Evolutionary conservation across 2,113 vertebrate genomes (phyloP).

Genomic region (Phyllostomus hastatus): DNA sequence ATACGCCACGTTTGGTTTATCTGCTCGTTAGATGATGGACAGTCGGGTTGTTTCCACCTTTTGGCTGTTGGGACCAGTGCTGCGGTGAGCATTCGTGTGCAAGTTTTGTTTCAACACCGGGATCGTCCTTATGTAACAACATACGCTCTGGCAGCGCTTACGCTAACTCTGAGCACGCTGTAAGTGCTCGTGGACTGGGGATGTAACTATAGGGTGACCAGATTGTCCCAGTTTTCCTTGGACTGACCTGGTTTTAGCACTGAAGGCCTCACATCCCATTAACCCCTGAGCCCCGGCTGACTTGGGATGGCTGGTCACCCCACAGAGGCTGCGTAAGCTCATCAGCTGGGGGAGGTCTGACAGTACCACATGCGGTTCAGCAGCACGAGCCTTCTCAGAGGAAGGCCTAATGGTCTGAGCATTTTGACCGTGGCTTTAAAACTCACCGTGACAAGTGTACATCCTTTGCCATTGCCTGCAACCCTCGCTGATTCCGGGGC

Average conservation of each 20-base stretch:
- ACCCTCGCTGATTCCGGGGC: background rate
- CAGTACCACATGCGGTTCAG: rapidly evolving
- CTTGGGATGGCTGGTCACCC: background rate
- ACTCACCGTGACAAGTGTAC: background rate
- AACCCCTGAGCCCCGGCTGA: background rate
- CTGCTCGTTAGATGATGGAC: background rate
- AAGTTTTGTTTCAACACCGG: background rate
- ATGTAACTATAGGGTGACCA: background rate
- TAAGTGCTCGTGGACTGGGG: background rate
- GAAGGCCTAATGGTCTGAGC: background rate
- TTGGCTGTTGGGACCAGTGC: background rate
- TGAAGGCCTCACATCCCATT: background rate
- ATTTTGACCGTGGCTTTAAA: background rate
- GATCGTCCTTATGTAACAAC: background rate
- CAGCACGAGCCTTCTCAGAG: background rate
- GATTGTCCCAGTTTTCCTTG: background rate
- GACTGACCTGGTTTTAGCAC: background rate
- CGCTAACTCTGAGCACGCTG: background rate
- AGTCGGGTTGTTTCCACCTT: background rate
- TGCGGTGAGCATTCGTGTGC: background rate
- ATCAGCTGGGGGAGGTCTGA: background rate
- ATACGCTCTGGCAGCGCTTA: background rate
- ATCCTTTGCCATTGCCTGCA: too few relatives aligned
- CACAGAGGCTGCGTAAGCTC: background rate
- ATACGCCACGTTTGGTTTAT: background rate